Conservation (phyloP, 2,113 vertebrate genomes). For the Vombatus ursinus region DNA sequence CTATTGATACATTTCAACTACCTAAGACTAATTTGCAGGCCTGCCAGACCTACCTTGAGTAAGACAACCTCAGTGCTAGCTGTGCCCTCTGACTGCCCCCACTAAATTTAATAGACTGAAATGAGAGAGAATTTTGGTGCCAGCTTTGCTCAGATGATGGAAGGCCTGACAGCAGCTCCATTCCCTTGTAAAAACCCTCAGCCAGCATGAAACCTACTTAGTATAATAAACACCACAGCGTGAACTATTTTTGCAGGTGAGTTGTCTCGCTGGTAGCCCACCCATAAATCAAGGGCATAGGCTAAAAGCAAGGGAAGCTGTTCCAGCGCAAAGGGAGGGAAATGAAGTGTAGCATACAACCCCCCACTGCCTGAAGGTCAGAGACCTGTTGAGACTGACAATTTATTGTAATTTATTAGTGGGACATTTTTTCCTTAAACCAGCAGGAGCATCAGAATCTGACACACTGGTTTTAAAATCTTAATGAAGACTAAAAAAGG, state of each 20-base stretch:
- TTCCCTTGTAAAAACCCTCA: conserved; percentile 84
- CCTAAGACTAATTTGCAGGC: conserved; percentile 20
- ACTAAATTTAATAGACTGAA: conserved; percentile 72
- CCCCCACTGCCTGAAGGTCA: conserved; percentile 84
- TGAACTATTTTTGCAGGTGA: conserved; percentile 94
- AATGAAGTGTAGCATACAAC: conserved; percentile 81
- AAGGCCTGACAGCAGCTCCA: conserved; percentile 85
- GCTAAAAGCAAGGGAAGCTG: conserved; percentile 78
- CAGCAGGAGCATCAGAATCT: conserved; percentile 82
- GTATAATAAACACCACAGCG: conserved; percentile 89
- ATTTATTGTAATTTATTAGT: conserved; percentile 87
- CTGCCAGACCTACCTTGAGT: conserved; percentile 36
- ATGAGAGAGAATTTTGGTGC: conserved; percentile 80
- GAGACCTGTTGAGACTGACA: conserved; percentile 82
- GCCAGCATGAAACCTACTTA: conserved; percentile 89
- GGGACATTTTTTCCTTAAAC: conserved; percentile 83
- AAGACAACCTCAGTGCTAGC: conserved; percentile 58
- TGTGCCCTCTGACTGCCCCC: conserved; percentile 49
- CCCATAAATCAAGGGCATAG: conserved; percentile 90
- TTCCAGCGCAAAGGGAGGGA: conserved; percentile 77
- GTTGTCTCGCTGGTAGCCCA: conserved; percentile 87
- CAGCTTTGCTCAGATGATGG: conserved; percentile 81
- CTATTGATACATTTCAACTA: conserved; percentile 53
- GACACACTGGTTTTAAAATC: conserved; percentile 77
- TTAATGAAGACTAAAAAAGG: conserved; percentile 67